These are phyloP conservation scores for Callipepla squamata DNA, from an alignment of 2,113 vertebrate species.

Conservation along the genomic window DNA sequence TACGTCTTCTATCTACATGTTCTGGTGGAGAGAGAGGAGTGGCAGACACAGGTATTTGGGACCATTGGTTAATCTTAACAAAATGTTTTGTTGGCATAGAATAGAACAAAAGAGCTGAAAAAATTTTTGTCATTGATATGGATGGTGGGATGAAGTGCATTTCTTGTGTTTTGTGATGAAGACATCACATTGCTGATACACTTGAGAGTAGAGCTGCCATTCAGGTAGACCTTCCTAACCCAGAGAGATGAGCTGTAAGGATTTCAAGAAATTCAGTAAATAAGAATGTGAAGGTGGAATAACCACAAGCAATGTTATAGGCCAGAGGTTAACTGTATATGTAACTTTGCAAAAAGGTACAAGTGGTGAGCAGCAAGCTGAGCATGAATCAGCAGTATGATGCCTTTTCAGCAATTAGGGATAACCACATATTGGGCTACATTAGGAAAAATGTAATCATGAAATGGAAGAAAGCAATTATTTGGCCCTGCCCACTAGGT, in stretches of 20 bases:
- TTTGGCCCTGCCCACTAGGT: not conserved
- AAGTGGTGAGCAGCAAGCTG: not conserved
- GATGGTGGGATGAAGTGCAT: not conserved
- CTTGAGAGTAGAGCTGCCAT: not conserved
- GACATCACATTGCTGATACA: not conserved
- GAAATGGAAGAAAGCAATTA: not conserved
- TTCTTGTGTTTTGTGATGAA: not conserved
- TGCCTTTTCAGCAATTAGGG: not conserved
- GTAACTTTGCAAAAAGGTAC: not conserved
- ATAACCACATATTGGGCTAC: not conserved
- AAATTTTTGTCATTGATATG: not conserved
- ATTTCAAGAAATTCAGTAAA: not conserved
- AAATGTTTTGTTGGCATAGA: not conserved
- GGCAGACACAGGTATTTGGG: not conserved
- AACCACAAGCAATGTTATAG: not conserved
- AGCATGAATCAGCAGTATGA: not conserved
- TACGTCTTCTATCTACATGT: not conserved
- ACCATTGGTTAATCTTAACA: not conserved
- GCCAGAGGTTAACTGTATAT: not conserved
- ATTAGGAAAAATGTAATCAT: not conserved
- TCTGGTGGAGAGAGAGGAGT: not conserved
- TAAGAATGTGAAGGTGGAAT: not conserved
- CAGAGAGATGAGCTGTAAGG: not conserved
- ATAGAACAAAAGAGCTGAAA: not conserved
- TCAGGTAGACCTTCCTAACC: fast-evolving